A percentile compares a stretch with the other conserved stretches of the same genome.
phyloP scores from a whole-genome alignment of 2,888 invertebrate genomes.

The Carcina quercana region DNA sequence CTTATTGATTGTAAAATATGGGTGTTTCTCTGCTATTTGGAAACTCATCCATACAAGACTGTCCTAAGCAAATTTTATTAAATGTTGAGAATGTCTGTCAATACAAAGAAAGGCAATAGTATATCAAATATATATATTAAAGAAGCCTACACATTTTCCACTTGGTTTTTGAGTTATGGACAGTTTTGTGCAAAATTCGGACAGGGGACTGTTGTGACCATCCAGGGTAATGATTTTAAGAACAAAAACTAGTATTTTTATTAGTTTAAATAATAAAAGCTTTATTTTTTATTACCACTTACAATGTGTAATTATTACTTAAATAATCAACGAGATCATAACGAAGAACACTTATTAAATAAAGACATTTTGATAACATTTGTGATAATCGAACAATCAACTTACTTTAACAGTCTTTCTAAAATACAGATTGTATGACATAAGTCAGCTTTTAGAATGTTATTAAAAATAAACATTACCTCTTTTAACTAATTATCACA shows the following conservation, averaged over 20 bases:
- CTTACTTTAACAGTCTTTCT: too few species aligned
- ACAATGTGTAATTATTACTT: neutral
- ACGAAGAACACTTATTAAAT: too few species aligned
- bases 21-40: slow-evolving; percentile 12
- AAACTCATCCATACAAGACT: slow-evolving; percentile 13
- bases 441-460: too few species aligned
- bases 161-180: slow-evolving; percentile 12
- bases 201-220: slow-evolving; percentile 7
- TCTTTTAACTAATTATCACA: too few species aligned
- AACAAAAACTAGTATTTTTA: neutral
- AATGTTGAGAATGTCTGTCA: slow-evolving; percentile 9
- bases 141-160: slow-evolving; percentile 9
- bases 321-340: too few species aligned
- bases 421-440: too few species aligned
- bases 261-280: neutral
- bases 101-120: slow-evolving; percentile 11
- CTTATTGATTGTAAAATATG: too few species aligned
- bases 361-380: too few species aligned
- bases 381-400: too few species aligned
- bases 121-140: slow-evolving; percentile 8
- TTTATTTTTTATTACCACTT: neutral
- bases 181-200: slow-evolving; percentile 11
- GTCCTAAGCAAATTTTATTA: slow-evolving; percentile 9
- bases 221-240: slow-evolving; percentile 3
- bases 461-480: too few species aligned